These are phyloP conservation scores for Baccha elongata DNA, from an alignment of 2,888 invertebrate genomes.

Conservation along the genomic window DNA sequence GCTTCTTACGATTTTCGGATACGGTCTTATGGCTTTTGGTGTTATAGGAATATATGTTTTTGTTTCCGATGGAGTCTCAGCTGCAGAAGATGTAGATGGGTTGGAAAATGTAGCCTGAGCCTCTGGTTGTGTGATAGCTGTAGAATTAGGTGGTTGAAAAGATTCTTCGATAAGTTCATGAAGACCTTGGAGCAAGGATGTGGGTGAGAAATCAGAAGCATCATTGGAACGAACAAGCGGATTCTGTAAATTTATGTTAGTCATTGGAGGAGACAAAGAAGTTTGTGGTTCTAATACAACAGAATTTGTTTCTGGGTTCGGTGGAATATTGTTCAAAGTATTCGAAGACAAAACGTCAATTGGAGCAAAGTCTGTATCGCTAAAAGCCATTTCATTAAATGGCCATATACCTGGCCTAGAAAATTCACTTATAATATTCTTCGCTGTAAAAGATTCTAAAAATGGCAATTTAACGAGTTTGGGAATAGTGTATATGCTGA, in stretches of 20 bases:
- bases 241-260: slow-evolving; percentile 32
- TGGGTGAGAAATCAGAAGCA: slow-evolving; percentile 15
- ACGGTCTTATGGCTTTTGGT: slow-evolving; percentile 44
- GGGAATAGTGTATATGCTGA: slow-evolving; percentile 54
- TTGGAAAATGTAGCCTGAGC: slow-evolving; percentile 20
- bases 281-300: background rate
- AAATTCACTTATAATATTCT: slow-evolving; percentile 50
- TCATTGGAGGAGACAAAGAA: slow-evolving; percentile 21
- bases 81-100: slow-evolving; percentile 28
- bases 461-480: slow-evolving; percentile 38
- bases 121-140: slow-evolving; percentile 17
- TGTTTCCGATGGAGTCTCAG: slow-evolving; percentile 38
- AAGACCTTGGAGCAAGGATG: slow-evolving; percentile 31
- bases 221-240: background rate
- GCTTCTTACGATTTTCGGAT: slow-evolving; percentile 22
- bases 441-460: slow-evolving; percentile 59
- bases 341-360: slow-evolving; percentile 10
- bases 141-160: slow-evolving; percentile 19
- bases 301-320: background rate
- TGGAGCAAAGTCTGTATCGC: slow-evolving; percentile 14
- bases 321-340: slow-evolving; percentile 5
- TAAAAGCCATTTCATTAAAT: slow-evolving; percentile 33
- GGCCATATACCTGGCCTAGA: slow-evolving; percentile 29
- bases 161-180: slow-evolving; percentile 20
- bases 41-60: slow-evolving; percentile 32